Evolutionary conservation across 1,140 invertebrate genomes (phyloP), one percentile per base, ranked within the genome.

Genomic region (Bombus cullumanus): DNA sequence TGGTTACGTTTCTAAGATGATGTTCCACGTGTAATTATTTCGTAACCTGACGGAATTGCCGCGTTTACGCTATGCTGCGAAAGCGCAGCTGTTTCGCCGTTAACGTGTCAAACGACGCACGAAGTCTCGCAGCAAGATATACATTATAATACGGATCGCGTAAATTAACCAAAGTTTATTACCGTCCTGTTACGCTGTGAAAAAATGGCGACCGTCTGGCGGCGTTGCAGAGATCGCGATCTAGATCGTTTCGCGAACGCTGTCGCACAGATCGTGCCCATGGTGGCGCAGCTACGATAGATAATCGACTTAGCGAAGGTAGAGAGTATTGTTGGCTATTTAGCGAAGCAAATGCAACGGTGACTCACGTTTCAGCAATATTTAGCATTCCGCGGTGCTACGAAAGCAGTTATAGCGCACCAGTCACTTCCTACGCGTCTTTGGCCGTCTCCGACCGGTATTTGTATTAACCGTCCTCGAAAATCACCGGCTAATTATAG

Each of bases 281-380:
- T 6, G 31, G 41, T 53, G 41, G 13, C 43, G 2, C 66, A 37
- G 37, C 43, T 25, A 59, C 73, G 59, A 89, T 83, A 80, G 77
- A 88, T 87, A 92, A 92, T 90, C 79, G 75, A 86, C 77, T 85
- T 85, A 82, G 86, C 68, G 74, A 90, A 89, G 86, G 64, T 71
- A 68, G 74, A 69, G 83, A 53, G 18, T 83, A 87, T 83, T 71
- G 86, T 83, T 74, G 74, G 81, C 74, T 86, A 76, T 68, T 82
- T 88, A 81, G 74, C 77, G 37, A 57, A 57, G 72, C 79, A 12
- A 90, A 79, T 59, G 41, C 79, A 43, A 62, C 77, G 74, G 72
- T 91, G 91, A 92, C 86, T 92, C 91, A 92, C 81, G 86, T 91
- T 92, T 92, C 83, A 89, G 79, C 82, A 91, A 92, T 92, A 92